Evolutionary conservation across 1,140 invertebrate species (phyloP).

Genomic region (Drosophila ananassae): DNA sequence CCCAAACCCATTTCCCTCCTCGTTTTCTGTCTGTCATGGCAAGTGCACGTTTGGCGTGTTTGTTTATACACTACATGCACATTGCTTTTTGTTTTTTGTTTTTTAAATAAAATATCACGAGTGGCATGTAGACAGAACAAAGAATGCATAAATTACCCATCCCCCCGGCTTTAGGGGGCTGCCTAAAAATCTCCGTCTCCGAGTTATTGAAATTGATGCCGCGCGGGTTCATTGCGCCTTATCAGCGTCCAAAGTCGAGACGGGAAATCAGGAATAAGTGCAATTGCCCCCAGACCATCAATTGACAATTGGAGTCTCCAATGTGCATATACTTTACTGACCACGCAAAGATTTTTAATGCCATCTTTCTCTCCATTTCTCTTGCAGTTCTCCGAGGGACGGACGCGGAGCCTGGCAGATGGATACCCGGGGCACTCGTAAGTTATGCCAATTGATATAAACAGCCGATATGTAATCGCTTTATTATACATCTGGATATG

Average conservation of each 20-base stretch:
- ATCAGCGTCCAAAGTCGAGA: conserved; percentile 42
- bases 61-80: conserved; percentile 37
- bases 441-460: conserved; percentile 44
- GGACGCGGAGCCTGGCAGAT: conserved; percentile 17
- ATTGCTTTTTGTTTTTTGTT: conserved; percentile 41
- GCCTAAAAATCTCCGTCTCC: conserved; percentile 61
- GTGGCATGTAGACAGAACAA: conserved; percentile 63
- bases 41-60: conserved; percentile 48
- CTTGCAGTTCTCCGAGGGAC: conserved; percentile 43
- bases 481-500: conserved; percentile 27
- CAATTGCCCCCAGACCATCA: conserved; percentile 32
- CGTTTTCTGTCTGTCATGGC: conserved; percentile 30
- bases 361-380: conserved; percentile 5
- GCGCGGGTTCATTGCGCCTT: conserved; percentile 57
- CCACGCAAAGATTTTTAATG: conserved; percentile 29
- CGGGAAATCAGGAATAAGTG: conserved; percentile 19
- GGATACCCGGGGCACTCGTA: conserved; percentile 57
- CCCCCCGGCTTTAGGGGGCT: conserved; percentile 9
- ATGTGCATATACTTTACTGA: conserved; percentile 15
- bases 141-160: conserved; percentile 74
- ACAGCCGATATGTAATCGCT: conserved; percentile 34
- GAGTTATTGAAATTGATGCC: conserved; percentile 53
- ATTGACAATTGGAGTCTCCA: conserved; percentile 33
- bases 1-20: conserved; percentile 26
- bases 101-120: conserved; percentile 68